A percentile compares a stretch with the other conserved stretches of the same genome.
Evolutionary conservation across 2,797 vertebrate species (phyloP).

Genomic region (Bovichtus diacanthus): DNA sequence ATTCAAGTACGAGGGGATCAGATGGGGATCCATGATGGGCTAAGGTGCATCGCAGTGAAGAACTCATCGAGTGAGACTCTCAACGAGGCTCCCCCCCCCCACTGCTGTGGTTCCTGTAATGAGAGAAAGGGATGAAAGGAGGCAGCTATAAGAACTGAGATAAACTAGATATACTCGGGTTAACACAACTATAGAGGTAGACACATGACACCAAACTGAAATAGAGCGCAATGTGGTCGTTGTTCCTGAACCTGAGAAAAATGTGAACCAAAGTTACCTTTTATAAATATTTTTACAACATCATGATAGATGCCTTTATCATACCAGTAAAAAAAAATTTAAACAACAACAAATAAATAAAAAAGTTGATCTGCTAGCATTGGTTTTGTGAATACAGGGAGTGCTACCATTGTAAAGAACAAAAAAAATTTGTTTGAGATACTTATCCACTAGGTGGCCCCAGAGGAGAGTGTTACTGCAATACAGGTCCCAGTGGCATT

Average conservation of each 20-base stretch:
- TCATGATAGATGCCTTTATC: too few species aligned
- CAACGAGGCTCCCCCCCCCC: neutral
- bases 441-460: conserved; percentile 62
- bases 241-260: neutral
- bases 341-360: too few species aligned
- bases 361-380: neutral
- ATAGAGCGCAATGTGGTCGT: too few species aligned
- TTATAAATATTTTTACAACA: neutral
- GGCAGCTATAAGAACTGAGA: neutral
- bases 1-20: neutral
- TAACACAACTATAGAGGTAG: too few species aligned
- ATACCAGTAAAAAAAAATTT: too few species aligned
- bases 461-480: conserved; percentile 46
- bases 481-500: neutral
- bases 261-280: too few species aligned
- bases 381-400: conserved; percentile 2
- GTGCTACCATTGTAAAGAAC: neutral
- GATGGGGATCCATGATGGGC: neutral
- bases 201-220: too few species aligned
- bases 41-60: neutral
- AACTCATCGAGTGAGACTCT: neutral
- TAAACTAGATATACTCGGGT: neutral
- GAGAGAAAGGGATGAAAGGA: conserved; percentile 11
- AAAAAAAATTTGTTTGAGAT: neutral
- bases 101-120: conserved; percentile 10